Evolutionary conservation across 1,140 invertebrate genomes (phyloP), one percentile per base, ranked within the genome.

Genomic region (Lepidostoma basale): DNA sequence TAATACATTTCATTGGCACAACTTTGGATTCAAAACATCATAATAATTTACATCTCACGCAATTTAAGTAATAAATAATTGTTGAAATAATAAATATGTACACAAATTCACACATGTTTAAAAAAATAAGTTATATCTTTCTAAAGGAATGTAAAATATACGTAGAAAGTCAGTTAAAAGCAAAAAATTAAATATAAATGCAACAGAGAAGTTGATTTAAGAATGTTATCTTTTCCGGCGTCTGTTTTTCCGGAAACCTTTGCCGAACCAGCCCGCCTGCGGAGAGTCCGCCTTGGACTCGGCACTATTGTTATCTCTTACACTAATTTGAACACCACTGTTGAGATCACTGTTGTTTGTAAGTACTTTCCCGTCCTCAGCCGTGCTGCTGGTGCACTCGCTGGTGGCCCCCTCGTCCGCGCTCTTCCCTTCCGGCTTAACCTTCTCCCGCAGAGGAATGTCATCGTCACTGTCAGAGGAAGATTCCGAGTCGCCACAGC

Each of bases 241-340:
- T 49, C 80, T 75, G 60, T 80, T 81, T 74, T 85, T 85, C 64
- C 81, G 79, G 68, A 85, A 86, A 23, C 85, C 85, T 74, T 86
- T 86, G 26, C 85, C 85, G 74, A 85, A 87, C 85, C 85, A 87
- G 6, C 85, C 85, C 0, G 85, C 81, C 73, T 85, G 84, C n/a
- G 82, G 79, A 68, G 78, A 78, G 12, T 73, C 76, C 39, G 42
- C 77, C 56, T 64, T 78, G 16, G 54, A 58, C 26, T 59, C 62
- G 22, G 44, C 20, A 18, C 40, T 64, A 18, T 62, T 68, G 63
- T 49, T 62, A 49, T 63, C 65, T 44, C 33, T 69, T 59, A 62
- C 67, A 67, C 56, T 73, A 67, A 67, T 73, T 73, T 73, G 71
- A 73, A 73, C 71, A 63, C 67, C 39, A 25, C 36, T 63, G 69